Percentiles rank a stretch among this genome's conserved stretches.
Evolutionary conservation across 92 coral and sea anemone genomes (phyloP).

Genomic region (Zoanthus solanderi): DNA sequence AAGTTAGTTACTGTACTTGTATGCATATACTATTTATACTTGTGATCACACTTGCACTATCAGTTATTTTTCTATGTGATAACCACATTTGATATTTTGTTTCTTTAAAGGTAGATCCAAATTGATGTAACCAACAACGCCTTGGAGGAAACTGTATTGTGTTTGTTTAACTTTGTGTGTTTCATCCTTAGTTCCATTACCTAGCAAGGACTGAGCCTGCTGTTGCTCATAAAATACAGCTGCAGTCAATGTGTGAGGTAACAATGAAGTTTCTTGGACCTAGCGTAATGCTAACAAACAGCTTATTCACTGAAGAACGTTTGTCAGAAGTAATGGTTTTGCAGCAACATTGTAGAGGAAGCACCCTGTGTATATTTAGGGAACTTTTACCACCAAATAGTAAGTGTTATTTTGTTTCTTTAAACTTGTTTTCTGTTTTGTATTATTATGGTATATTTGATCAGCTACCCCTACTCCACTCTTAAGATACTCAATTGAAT

Average conservation of each 20-base stretch:
- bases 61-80: too few relatives aligned
- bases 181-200: slow-evolving; percentile 76
- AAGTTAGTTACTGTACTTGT: too few relatives aligned
- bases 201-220: slow-evolving; percentile 97
- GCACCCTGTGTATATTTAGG: slow-evolving; percentile 95
- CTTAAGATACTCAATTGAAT: too few relatives aligned
- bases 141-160: neutral
- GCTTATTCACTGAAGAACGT: slow-evolving; percentile 94
- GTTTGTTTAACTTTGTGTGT: neutral
- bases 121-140: neutral
- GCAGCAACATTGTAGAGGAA: slow-evolving; percentile 98
- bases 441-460: neutral
- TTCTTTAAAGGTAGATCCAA: neutral
- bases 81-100: too few relatives aligned
- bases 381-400: slow-evolving; percentile 97
- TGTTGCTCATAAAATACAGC: slow-evolving; percentile 96
- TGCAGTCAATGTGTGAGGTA: slow-evolving; percentile 99
- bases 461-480: neutral
- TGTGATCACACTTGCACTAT: too few relatives aligned
- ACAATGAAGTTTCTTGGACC: slow-evolving; percentile 99
- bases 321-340: slow-evolving; percentile 95
- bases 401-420: slow-evolving; percentile 56
- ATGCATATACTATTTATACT: too few relatives aligned
- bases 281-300: slow-evolving; percentile 86
- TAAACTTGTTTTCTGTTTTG: neutral